Percentiles rank a stretch among this genome's conserved stretches.
Conservation (phyloP, 2,113 vertebrate species). For the Zosterops pallidus region DNA sequence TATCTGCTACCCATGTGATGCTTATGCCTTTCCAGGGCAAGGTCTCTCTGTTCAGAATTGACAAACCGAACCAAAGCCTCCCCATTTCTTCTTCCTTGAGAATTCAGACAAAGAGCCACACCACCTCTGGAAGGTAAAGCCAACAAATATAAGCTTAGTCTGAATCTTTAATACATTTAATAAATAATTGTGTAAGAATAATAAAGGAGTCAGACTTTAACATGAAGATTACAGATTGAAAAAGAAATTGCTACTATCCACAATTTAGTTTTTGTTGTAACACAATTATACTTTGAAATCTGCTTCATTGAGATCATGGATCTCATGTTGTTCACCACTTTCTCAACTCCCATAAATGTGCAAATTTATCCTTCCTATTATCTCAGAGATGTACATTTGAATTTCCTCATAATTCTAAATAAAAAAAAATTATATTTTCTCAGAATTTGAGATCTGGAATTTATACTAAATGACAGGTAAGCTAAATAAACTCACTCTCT, state of each 20-base stretch:
- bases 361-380: neutral
- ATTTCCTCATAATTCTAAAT: neutral
- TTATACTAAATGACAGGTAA: neutral
- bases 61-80: constrained; percentile 93
- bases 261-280: neutral
- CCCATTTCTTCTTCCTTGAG: constrained; percentile 93
- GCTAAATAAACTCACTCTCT: neutral
- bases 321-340: neutral
- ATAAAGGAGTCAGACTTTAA: neutral
- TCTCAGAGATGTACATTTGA: neutral
- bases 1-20: constrained; percentile 98
- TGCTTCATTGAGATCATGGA: neutral
- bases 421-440: neutral
- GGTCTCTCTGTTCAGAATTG: constrained; percentile 89
- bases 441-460: neutral
- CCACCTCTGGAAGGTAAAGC: constrained; percentile 81
- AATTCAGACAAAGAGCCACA: constrained; percentile 93
- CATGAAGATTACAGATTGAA: neutral
- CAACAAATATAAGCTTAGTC: neutral
- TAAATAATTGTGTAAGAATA: neutral
- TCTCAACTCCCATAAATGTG: neutral
- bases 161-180: neutral
- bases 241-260: neutral
- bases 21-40: constrained; percentile 93
- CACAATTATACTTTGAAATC: neutral